Base-by-base conservation (phyloP, 1,140 invertebrate genomes). In the Cardiocondyla obscurior region DNA sequence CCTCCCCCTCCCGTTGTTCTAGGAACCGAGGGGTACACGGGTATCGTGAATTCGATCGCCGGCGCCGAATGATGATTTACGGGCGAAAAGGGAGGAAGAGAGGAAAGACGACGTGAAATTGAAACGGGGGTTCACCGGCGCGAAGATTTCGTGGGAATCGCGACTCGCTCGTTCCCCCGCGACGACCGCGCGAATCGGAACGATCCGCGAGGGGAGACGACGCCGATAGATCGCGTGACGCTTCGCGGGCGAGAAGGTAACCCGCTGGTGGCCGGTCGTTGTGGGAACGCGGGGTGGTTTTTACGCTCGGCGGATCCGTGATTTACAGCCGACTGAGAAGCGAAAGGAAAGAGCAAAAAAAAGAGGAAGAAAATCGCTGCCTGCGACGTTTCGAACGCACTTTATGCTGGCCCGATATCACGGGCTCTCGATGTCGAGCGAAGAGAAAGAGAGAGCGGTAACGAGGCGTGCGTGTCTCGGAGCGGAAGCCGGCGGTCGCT, bases 21-120 rank as follows among this genome's bases (percentile, higher is more conserved):
- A 87, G 88, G 85, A 89, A 89, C 60, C 87, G 76, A 82, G 65
- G 77, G 73, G n/a, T n/a, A 72, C 84, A 57, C 51, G 82, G 85
- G 81, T 89, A 89, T 89, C 88, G 88, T 67, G 83, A 82, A 89
- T 89, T 89, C 85, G 88, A 89, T 89, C 88, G 85, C 81, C 83
- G 85, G 83, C 87, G 85, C 86, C 85, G 72, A 88, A 89, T 72
- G 85, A 87, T 88, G 85, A 87, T 87, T 88, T 88, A 88, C 44
- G 70, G 73, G 16, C 60, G 39, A 64, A 64, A 33, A 57, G 28
- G 67, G 49, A 25, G 58, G 51, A 79, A 62, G 36, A 55, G 42
- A 67, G 33, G 22, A 39, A 67, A 67, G 44, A 28, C 19, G 33
- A 36, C 53, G n/a, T 58, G 74, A 77, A 81, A 81, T 12, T 83